Conservation (phyloP, 92 coral and sea anemone genomes). For the Actinernus sp. region DNA sequence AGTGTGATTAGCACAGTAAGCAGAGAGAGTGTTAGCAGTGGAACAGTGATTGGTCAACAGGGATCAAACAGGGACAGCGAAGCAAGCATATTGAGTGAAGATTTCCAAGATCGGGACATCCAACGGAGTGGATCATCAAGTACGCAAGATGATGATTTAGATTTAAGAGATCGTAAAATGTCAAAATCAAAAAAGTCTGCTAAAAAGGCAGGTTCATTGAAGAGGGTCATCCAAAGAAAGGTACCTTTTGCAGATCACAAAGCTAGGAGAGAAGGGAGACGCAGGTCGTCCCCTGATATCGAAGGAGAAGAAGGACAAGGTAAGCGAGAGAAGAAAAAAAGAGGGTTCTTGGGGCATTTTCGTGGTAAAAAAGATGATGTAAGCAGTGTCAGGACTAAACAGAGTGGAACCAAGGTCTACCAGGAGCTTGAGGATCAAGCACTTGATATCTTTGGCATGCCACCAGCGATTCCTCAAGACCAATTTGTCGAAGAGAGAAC, state of each 20-base stretch:
- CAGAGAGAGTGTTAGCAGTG: constrained; percentile 69
- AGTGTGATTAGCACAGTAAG: constrained; percentile 18
- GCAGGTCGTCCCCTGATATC: constrained; percentile 21
- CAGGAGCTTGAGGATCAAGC: constrained; percentile 54
- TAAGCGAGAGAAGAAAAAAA: constrained; percentile 29
- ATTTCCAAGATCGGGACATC: constrained; percentile 38
- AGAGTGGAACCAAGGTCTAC: constrained; percentile 60
- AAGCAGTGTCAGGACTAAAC: constrained; percentile 30
- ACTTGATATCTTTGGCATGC: constrained; percentile 49
- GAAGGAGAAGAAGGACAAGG: not conserved
- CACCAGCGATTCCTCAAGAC: constrained; percentile 64
- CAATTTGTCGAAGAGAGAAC: constrained; percentile 74
- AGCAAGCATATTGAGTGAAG: constrained; percentile 67
- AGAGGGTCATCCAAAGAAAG: constrained; percentile 1
- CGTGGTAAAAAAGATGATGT: constrained; percentile 17
- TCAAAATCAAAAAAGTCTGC: constrained; percentile 8
- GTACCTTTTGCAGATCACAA: constrained; percentile 10
- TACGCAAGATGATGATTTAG: constrained; percentile 69
- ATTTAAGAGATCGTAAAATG: constrained; percentile 24
- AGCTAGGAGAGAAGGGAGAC: constrained; percentile 6
- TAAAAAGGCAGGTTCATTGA: constrained; percentile 15
- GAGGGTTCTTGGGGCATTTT: constrained; percentile 27
- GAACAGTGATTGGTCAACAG: constrained; percentile 53
- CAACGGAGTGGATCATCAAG: constrained; percentile 70
- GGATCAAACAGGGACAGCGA: constrained; percentile 67